These are phyloP conservation scores for Mellivora capensis DNA, from an alignment of 2,113 vertebrate genomes.

Conservation along the genomic window DNA sequence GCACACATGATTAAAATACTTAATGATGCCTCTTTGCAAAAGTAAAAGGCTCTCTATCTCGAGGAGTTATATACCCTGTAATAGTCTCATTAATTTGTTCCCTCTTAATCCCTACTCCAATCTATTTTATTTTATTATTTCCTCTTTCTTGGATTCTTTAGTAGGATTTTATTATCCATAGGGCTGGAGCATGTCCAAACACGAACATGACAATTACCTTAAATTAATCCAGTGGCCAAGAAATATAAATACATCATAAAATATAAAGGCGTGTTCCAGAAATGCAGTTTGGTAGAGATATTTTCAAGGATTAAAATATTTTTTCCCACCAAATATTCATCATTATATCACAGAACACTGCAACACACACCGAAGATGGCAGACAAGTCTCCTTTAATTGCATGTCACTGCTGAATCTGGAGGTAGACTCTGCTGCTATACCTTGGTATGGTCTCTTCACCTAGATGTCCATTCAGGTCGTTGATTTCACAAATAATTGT, in stretches of 20 bases:
- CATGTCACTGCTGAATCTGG: not conserved
- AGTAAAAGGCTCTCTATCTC: not conserved
- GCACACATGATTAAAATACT: slow-evolving; percentile 12
- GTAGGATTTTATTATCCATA: not conserved
- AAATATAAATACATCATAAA: not conserved
- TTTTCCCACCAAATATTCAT: not conserved
- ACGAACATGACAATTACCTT: not conserved
- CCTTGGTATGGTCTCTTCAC: not conserved
- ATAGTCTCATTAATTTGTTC: slow-evolving; percentile 33
- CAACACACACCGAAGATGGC: not conserved
- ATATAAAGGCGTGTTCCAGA: not conserved
- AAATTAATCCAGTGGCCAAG: slow-evolving; percentile 10
- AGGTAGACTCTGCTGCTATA: not conserved
- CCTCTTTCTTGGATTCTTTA: not conserved
- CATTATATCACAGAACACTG: not conserved
- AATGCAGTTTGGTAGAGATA: not conserved
- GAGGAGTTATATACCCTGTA: not conserved
- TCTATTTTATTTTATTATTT: slow-evolving; percentile 48
- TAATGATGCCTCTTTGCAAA: not conserved
- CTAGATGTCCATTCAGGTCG: not conserved
- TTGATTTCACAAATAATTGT: not conserved
- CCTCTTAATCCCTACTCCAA: not conserved
- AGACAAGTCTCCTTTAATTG: not conserved
- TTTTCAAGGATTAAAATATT: slow-evolving; percentile 13
- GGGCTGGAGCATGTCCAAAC: not conserved